Evolutionary conservation across 2,797 vertebrate species (phyloP).

Genomic region (Lycodopsis pacificus): DNA sequence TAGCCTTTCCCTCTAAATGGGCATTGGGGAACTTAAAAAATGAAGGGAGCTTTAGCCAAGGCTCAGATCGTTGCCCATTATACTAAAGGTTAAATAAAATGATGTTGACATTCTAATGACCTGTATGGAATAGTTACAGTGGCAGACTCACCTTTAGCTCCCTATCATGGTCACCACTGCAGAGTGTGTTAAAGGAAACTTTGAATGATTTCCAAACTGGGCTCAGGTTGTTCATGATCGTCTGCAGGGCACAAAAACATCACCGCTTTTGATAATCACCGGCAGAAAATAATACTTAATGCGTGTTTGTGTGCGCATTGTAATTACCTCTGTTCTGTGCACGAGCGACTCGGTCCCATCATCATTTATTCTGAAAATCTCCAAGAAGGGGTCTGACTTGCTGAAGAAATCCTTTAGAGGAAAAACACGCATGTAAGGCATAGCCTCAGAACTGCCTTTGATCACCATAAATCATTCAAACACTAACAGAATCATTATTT

Average conservation of each 20-base stretch:
- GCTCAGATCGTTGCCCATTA: background rate
- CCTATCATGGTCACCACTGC: conserved; percentile 96
- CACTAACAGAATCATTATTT: conserved; percentile 61
- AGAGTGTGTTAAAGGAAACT: conserved; percentile 97
- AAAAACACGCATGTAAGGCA: conserved; percentile 43
- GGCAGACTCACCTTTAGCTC: conserved; percentile 92
- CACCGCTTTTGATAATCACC: conserved; percentile 12
- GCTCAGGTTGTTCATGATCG: conserved; percentile 98
- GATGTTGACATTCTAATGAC: background rate
- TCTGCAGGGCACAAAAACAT: conserved; percentile 77
- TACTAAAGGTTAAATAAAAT: conserved; percentile 19
- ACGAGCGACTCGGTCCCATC: conserved; percentile 97
- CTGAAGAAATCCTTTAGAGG: conserved; percentile 98
- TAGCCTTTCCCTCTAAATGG: conserved; percentile 24
- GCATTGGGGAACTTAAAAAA: conserved; percentile 2
- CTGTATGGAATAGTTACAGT: background rate
- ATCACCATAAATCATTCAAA: conserved; percentile 69
- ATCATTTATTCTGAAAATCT: conserved; percentile 97
- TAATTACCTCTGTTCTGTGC: conserved; percentile 95
- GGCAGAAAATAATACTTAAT: background rate
- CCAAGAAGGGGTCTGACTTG: conserved; percentile 98
- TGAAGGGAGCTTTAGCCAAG: background rate
- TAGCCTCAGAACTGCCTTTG: conserved; percentile 51
- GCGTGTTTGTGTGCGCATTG: conserved; percentile 2
- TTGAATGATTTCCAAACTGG: conserved; percentile 99